These are phyloP conservation scores for Pempheris klunzingeri DNA, from an alignment of 2,797 vertebrate genomes.

Conservation along the genomic window DNA sequence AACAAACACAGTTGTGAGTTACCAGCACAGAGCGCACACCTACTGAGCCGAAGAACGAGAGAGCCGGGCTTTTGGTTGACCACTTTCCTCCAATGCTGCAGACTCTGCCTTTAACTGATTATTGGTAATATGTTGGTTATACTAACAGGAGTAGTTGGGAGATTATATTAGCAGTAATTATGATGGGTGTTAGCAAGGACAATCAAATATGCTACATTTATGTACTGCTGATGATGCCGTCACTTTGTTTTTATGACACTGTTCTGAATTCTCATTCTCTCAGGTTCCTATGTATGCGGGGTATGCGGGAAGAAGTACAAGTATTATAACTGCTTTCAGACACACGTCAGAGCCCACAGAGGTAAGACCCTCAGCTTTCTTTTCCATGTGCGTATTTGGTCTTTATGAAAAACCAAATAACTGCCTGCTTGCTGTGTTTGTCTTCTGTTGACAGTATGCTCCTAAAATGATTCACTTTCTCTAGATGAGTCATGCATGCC, in stretches of 20 bases:
- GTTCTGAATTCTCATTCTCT: slow-evolving; percentile 74
- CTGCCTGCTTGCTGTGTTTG: slow-evolving; percentile 15
- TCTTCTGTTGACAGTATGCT: slow-evolving; percentile 19
- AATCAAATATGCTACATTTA: not conserved
- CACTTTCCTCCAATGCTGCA: too few species aligned
- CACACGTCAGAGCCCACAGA: slow-evolving; percentile 97
- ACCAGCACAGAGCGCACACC: too few species aligned
- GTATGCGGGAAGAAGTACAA: slow-evolving; percentile 99
- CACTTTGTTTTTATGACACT: slow-evolving; percentile 21
- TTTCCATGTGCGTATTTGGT: not conserved
- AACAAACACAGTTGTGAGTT: too few species aligned
- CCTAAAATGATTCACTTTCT: slow-evolving; percentile 44
- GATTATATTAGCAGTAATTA: not conserved
- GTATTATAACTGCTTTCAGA: slow-evolving; percentile 99
- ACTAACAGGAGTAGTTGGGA: not conserved
- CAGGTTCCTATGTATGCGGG: slow-evolving; percentile 97
- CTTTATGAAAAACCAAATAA: slow-evolving; percentile 35
- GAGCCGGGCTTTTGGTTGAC: too few species aligned
- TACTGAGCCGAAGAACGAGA: too few species aligned
- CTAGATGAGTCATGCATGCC: slow-evolving; percentile 37
- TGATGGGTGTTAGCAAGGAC: not conserved
- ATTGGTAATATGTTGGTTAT: not conserved
- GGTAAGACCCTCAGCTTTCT: slow-evolving; percentile 84
- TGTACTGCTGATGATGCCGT: slow-evolving; percentile 1
- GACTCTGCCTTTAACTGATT: not conserved